Evolutionary conservation across 2,113 vertebrate genomes (phyloP).

Genomic region (Aphyosemion australe): DNA sequence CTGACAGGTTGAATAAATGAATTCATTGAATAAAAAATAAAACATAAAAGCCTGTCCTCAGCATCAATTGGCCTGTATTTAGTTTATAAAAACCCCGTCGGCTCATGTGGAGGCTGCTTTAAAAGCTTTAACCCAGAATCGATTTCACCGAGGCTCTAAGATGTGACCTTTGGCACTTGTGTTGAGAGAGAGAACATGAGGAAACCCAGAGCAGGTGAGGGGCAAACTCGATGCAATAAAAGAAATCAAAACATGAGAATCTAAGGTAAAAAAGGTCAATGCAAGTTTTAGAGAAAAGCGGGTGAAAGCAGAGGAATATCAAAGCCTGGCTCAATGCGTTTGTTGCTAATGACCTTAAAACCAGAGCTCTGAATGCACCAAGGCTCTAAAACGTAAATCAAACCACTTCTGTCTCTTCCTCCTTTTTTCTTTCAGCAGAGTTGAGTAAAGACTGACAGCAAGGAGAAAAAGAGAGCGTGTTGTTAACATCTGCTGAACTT

Average conservation of each 20-base stretch:
- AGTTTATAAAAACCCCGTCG: slow-evolving; percentile 8
- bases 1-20: slow-evolving; percentile 29
- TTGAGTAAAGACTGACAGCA: slow-evolving; percentile 23
- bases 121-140: slow-evolving; percentile 39
- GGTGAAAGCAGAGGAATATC: slow-evolving; percentile 11
- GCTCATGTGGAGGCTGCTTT: background rate
- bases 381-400: slow-evolving; percentile 30
- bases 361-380: slow-evolving; percentile 3
- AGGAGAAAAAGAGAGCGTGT: slow-evolving; percentile 25
- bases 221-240: background rate
- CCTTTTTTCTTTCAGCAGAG: slow-evolving; percentile 17
- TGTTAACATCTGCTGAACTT: slow-evolving; percentile 35
- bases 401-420: background rate
- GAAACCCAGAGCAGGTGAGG: slow-evolving; percentile 12
- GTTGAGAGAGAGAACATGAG: slow-evolving; percentile 9
- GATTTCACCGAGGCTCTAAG: slow-evolving; percentile 35
- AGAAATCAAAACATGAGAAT: slow-evolving; percentile 6
- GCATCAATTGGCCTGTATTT: slow-evolving; percentile 28
- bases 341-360: background rate
- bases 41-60: slow-evolving; percentile 21
- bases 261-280: slow-evolving; percentile 16
- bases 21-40: slow-evolving; percentile 17
- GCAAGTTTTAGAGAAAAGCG: slow-evolving; percentile 17
- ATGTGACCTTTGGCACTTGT: slow-evolving; percentile 35
- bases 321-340: background rate